Conservation (phyloP, 1,140 invertebrate genomes). For the Sweltsa coloradensis region DNA sequence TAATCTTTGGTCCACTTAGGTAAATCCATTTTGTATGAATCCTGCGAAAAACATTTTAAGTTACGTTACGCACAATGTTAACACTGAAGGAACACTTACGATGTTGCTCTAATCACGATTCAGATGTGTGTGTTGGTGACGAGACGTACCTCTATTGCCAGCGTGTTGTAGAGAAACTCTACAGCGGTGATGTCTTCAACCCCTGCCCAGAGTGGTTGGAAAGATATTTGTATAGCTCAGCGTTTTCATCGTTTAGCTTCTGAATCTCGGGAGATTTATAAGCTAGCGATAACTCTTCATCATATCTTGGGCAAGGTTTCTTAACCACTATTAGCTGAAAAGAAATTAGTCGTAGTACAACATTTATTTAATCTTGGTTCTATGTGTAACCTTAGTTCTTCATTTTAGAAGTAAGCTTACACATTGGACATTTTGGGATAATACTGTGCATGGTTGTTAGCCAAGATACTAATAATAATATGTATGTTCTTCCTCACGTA, state of each 20-base stretch:
- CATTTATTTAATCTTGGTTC: too few species aligned
- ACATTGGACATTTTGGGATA: too few species aligned
- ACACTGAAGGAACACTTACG: neutral
- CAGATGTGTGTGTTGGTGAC: neutral
- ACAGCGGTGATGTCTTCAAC: constrained; percentile 47
- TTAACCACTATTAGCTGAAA: constrained; percentile 45
- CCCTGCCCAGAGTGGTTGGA: constrained; percentile 49
- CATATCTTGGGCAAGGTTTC: constrained; percentile 46
- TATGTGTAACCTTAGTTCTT: too few species aligned
- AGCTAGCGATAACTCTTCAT: constrained; percentile 37
- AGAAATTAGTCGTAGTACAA: constrained; percentile 7
- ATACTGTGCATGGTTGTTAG: too few species aligned
- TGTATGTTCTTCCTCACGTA: too few species aligned
- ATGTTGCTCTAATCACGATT: neutral
- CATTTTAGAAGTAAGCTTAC: too few species aligned
- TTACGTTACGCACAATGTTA: neutral
- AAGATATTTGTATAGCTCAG: constrained; percentile 48
- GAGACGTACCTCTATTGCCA: constrained; percentile 48
- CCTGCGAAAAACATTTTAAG: neutral
- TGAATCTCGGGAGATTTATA: constrained; percentile 39
- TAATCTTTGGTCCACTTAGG: constrained; percentile 58
- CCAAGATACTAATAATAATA: too few species aligned
- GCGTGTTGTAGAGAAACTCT: constrained; percentile 58
- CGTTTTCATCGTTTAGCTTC: constrained; percentile 39
- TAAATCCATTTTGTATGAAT: constrained; percentile 38